Conservation (phyloP, 2,797 vertebrate genomes). For the Sebastes aleutianus region DNA sequence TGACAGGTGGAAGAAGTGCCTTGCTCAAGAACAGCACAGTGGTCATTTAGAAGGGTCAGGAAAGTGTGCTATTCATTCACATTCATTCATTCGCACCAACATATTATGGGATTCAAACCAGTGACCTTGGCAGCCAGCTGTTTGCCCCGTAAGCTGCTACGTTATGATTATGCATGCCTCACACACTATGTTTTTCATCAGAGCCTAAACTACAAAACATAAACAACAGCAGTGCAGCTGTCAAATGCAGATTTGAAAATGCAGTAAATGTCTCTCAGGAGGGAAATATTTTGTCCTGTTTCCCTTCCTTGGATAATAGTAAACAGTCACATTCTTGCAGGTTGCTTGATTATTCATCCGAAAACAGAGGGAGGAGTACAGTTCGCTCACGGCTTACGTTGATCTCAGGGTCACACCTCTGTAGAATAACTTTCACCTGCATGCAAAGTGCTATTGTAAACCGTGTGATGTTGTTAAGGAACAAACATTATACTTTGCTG, state of each 20-base stretch:
- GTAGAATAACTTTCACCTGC: slow-evolving; percentile 9
- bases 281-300: slow-evolving; percentile 9
- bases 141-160: slow-evolving; percentile 35
- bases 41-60: background rate
- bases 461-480: background rate
- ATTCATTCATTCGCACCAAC: background rate
- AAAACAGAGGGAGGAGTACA: slow-evolving; percentile 1
- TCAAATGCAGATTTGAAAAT: slow-evolving; percentile 42
- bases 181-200: slow-evolving; percentile 56
- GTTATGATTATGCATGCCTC: slow-evolving; percentile 40
- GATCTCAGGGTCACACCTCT: slow-evolving; percentile 39
- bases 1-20: slow-evolving; percentile 14
- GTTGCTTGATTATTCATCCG: slow-evolving; percentile 32
- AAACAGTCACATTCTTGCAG: slow-evolving; percentile 30
- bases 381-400: slow-evolving; percentile 30
- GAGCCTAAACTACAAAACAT: slow-evolving; percentile 42
- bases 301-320: slow-evolving; percentile 11
- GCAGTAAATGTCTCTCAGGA: slow-evolving; percentile 45
- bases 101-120: slow-evolving; percentile 27
- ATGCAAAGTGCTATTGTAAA: slow-evolving; percentile 20
- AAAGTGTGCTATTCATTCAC: background rate
- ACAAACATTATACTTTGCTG: background rate
- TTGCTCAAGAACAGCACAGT: slow-evolving; percentile 28
- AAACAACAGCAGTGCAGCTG: slow-evolving; percentile 46
- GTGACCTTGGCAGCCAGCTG: slow-evolving; percentile 57